A percentile compares a stretch with the other conserved stretches of the same genome.
Conservation (phyloP, 2,888 invertebrate genomes). For the Coenonympha glycerion region DNA sequence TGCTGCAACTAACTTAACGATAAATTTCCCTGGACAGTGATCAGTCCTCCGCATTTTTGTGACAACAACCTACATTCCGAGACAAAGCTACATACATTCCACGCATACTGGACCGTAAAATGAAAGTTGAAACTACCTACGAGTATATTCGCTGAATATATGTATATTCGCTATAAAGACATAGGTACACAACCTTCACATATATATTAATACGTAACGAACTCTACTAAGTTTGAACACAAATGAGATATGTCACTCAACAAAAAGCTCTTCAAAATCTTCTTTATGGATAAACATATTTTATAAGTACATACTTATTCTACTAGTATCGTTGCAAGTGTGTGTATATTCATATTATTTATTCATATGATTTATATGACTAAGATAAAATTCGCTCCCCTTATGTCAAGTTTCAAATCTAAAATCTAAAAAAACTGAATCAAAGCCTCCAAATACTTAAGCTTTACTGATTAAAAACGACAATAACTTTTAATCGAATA, state of each 20-base stretch:
- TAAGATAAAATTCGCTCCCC: too few species aligned
- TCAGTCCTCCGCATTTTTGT: conserved; percentile 4
- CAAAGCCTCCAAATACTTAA: too few species aligned
- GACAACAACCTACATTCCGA: conserved; percentile 1
- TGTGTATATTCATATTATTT: too few species aligned
- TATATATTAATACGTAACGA: conserved; percentile 1
- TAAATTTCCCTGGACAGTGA: not conserved
- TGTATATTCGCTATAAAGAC: conserved; percentile 16
- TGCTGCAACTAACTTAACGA: too few species aligned
- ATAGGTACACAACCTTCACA: conserved; percentile 2
- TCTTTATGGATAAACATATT: not conserved
- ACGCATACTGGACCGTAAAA: not conserved
- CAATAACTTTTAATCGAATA: too few species aligned
- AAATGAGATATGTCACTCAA: not conserved
- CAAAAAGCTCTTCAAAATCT: not conserved
- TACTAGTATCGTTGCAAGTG: not conserved
- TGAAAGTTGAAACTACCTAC: too few species aligned
- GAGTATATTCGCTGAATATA: conserved; percentile 3
- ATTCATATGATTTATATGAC: too few species aligned
- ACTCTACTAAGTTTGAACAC: conserved; percentile 1
- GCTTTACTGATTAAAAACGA: too few species aligned
- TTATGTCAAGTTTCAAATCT: too few species aligned
- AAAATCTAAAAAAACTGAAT: too few species aligned
- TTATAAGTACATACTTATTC: not conserved
- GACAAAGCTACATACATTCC: conserved; percentile 12